Evolutionary conservation across 92 coral and sea anemone genomes (phyloP), one percentile per base, ranked within the genome.

Genomic region (Parazoanthus atlanticus): DNA sequence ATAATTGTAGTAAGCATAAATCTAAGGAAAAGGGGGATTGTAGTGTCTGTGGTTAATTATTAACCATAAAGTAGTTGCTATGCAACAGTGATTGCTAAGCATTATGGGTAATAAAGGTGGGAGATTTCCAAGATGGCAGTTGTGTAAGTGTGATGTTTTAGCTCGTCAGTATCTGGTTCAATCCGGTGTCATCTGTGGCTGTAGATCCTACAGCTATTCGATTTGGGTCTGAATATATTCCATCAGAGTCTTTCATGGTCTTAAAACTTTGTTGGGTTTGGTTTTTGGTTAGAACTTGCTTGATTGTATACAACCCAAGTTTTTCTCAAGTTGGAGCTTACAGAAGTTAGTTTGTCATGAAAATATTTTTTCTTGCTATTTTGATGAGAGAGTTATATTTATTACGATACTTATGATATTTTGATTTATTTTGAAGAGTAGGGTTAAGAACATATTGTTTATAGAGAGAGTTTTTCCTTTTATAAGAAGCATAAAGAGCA

Each of bases 181-280:
- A n/a, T n/a, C n/a, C n/a, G n/a, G n/a, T n/a, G n/a, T n/a, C n/a
- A n/a, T n/a, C n/a, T n/a, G n/a, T n/a, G n/a, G n/a, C n/a, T n/a
- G n/a, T 34, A 34, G 3, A 34, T 3, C 3, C 3, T 3, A 3
- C 3, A 34, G 38, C 38, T 34, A 34, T 34, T 34, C 3, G 3
- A 3, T 38, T n/a, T n/a, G 89, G 89, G 46, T 86, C 89, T n/a
- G 89, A 43, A 49, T 77, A 75, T 11, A 4, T 74, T 25, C 90
- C 90, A 34, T 11, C 4, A 36, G 73, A 74, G 78, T 78, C 85
- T 87, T 78, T 87, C 90, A 87, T 78, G 76, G 29, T 28, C 52
- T 56, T 56, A 12, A 58, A 78, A 56, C 66, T 38, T 47, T 52
- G 81, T 30, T 86, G 38, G 16, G 16, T 28, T 75, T 75, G 30